Base-by-base conservation (phyloP, 2,797 vertebrate genomes). In the Macrochelys suwanniensis region DNA sequence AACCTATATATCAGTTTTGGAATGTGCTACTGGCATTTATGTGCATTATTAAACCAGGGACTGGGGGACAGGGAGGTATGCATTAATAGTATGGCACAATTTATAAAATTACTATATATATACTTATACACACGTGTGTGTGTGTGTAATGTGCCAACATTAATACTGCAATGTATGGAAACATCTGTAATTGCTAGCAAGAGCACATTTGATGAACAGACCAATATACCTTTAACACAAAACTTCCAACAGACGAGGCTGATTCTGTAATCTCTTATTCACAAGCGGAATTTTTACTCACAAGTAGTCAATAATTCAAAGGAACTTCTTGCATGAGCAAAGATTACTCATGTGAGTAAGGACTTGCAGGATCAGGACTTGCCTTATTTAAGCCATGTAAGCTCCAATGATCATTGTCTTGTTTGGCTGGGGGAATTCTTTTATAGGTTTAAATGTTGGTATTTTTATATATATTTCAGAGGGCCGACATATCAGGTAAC, bases 161-260 rank as follows among this genome's bases (percentile, higher is more conserved):
- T 91, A 56, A 85, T 85, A 89, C 86, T 83, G 50, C 28, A 53
- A 82, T 28, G 13, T 49, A 57, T 37, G n/a, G n/a, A 77, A 28
- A 57, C 53, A 85, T 91, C 84, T 33, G 4, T 8, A 87, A 85
- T n/a, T 89, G 79, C 45, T 85, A 94, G 88, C 31, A 93, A 87
- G 45, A 77, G 80, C 26, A 88, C 28, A 87, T 89, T 57, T 96
- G 85, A 87, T 53, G 82, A 93, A 88, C 8, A 19, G 42, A 87
- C 2, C 54, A 26, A 68, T 5, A 5, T 0, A 3, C 56, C 80
- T 84, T 80, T 77, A 83, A 85, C 53, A 76, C 42, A 84, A 33
- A 86, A 68, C 42, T 88, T 82, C 86, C 79, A 90, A 65, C 80
- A 91, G 76, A 54, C 1, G 11, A 33, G 92, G 76, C 56, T 80